phyloP scores from a whole-genome alignment of 2,888 invertebrate genomes.

The Drosophila kuntzei region DNA sequence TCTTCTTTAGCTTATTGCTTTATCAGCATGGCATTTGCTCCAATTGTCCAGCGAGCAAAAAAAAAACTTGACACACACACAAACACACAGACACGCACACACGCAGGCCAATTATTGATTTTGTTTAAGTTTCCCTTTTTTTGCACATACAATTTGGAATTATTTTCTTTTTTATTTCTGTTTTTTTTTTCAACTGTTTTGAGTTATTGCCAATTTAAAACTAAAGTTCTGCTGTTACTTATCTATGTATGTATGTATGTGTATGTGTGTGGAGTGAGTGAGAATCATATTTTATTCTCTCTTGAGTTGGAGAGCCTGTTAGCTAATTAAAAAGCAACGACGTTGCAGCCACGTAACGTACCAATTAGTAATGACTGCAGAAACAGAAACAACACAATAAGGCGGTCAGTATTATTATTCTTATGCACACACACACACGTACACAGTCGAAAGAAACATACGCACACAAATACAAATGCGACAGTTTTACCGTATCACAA shows the following conservation, averaged over 20 bases:
- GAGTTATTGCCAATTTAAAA: conserved; percentile 45
- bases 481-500: conserved; percentile 38
- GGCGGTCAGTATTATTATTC: conserved; percentile 45
- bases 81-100: conserved; percentile 24
- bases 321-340: conserved; percentile 30
- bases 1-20: conserved; percentile 37
- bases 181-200: conserved; percentile 16
- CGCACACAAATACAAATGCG: conserved; percentile 38
- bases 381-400: conserved; percentile 28
- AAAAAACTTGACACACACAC: conserved; percentile 29
- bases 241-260: conserved; percentile 5
- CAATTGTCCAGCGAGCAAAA: conserved; percentile 56
- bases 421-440: conserved; percentile 25
- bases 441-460: conserved; percentile 28
- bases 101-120: conserved; percentile 73
- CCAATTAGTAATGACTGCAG: conserved; percentile 49
- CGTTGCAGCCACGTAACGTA: conserved; percentile 46
- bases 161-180: conserved; percentile 1
- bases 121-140: conserved; percentile 54
- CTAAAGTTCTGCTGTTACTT: conserved; percentile 30
- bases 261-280: conserved; percentile 4
- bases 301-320: conserved; percentile 26
- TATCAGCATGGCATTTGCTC: conserved; percentile 70
- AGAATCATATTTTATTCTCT: conserved; percentile 9
- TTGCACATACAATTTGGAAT: conserved; percentile 52